Evolutionary conservation across 2,113 vertebrate genomes (phyloP).

Genomic region (Corythornis cristatus): DNA sequence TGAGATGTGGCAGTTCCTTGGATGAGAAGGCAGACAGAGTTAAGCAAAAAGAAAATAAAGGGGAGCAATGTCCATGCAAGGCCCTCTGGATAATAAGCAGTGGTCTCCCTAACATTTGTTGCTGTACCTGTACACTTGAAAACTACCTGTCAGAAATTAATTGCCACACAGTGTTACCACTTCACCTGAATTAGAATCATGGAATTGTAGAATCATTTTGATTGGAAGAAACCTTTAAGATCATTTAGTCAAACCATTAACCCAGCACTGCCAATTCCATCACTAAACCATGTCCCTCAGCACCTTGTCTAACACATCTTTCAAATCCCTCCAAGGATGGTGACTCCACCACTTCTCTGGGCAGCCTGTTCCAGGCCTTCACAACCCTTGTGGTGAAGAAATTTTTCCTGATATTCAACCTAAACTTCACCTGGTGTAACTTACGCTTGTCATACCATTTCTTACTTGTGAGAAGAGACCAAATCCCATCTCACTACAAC

Average conservation of each 20-base stretch:
- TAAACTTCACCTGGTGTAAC: background rate
- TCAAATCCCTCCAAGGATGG: background rate
- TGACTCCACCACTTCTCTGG: background rate
- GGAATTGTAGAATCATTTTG: background rate
- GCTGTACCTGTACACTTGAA: background rate
- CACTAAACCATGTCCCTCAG: background rate
- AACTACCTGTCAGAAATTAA: background rate
- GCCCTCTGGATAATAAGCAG: fast-evolving
- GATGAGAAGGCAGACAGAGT: background rate
- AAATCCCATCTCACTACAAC: background rate
- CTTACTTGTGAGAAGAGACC: background rate
- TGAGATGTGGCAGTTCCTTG: fast-evolving
- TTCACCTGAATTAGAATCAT: background rate
- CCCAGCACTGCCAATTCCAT: background rate
- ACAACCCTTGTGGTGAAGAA: background rate
- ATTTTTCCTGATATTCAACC: background rate
- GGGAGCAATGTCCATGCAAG: background rate
- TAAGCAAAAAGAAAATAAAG: background rate
- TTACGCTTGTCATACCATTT: background rate
- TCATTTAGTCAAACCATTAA: background rate
- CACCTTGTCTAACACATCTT: background rate
- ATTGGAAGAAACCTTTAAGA: background rate
- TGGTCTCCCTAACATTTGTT: background rate
- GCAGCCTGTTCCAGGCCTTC: background rate
- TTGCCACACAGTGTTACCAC: background rate